Evolutionary conservation across 2,113 vertebrate genomes (phyloP).

Genomic region (Eretmodus cyanostictus): DNA sequence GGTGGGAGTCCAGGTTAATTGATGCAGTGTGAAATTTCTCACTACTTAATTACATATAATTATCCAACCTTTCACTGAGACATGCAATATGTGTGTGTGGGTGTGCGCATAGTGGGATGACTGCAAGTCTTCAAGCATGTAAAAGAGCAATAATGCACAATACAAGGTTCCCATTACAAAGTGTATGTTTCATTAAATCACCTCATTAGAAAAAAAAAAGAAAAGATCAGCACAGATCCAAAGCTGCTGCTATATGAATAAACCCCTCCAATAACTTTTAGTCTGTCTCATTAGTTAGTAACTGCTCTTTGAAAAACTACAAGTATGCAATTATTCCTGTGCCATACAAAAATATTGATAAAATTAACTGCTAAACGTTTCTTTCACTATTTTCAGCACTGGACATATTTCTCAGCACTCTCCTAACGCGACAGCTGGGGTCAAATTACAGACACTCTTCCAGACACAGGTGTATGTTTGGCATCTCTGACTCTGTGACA

Average conservation of each 20-base stretch:
- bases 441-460: not conserved
- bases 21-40: not conserved
- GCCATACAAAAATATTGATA: not conserved
- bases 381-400: not conserved
- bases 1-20: conserved; percentile 11
- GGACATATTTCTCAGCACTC: not conserved
- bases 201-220: not conserved
- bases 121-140: not conserved
- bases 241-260: not conserved
- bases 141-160: not conserved
- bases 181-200: conserved; percentile 26
- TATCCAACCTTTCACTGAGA: not conserved
- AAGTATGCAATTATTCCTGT: not conserved
- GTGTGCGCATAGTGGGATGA: not conserved
- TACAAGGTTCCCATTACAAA: conserved; percentile 17
- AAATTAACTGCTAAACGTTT: not conserved
- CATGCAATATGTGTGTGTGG: not conserved
- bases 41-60: conserved; percentile 1
- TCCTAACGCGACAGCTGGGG: not conserved
- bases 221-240: not conserved
- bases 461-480: conserved; percentile 33
- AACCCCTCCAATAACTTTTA: not conserved
- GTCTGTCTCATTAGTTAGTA: not conserved
- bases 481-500: conserved; percentile 26
- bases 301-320: not conserved